Evolutionary conservation across 2,113 vertebrate species (phyloP).

Genomic region (Polypterus bichir): DNA sequence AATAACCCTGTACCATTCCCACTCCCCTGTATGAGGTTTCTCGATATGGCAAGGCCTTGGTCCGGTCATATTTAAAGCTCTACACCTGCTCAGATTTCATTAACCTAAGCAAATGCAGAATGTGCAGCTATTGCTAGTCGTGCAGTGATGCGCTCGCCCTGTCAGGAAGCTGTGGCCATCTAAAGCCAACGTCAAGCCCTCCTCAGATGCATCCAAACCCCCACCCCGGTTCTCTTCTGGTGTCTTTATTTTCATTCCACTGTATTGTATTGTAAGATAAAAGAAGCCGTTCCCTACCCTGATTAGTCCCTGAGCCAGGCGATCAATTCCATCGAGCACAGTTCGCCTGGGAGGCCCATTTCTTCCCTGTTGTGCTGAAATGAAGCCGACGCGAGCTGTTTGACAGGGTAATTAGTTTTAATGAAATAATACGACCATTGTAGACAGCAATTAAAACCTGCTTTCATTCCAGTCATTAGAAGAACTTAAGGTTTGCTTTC

Average conservation of each 20-base stretch:
- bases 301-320: slow-evolving; percentile 39
- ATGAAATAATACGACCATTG: slow-evolving; percentile 52
- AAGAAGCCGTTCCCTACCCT: slow-evolving; percentile 34
- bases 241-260: not conserved
- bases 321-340: slow-evolving; percentile 31
- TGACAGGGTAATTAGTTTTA: slow-evolving; percentile 55
- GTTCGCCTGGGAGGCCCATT: slow-evolving; percentile 35
- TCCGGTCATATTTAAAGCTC: too few relatives aligned
- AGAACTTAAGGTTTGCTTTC: slow-evolving; percentile 42
- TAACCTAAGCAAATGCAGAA: too few relatives aligned
- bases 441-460: slow-evolving; percentile 57
- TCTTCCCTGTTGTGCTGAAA: slow-evolving; percentile 36
- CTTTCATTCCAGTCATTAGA: slow-evolving; percentile 45
- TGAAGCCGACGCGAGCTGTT: slow-evolving; percentile 40
- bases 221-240: too few relatives aligned
- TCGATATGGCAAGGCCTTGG: too few relatives aligned
- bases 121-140: too few relatives aligned
- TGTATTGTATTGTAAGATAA: slow-evolving; percentile 26
- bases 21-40: too few relatives aligned
- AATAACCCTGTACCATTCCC: too few relatives aligned
- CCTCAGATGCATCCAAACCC: too few relatives aligned
- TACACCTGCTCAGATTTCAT: too few relatives aligned
- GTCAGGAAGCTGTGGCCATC: too few relatives aligned
- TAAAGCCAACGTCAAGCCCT: too few relatives aligned
- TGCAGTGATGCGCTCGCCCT: too few relatives aligned